Conservation (phyloP, 2,797 vertebrate species). For the Coregonus sp. region DNA sequence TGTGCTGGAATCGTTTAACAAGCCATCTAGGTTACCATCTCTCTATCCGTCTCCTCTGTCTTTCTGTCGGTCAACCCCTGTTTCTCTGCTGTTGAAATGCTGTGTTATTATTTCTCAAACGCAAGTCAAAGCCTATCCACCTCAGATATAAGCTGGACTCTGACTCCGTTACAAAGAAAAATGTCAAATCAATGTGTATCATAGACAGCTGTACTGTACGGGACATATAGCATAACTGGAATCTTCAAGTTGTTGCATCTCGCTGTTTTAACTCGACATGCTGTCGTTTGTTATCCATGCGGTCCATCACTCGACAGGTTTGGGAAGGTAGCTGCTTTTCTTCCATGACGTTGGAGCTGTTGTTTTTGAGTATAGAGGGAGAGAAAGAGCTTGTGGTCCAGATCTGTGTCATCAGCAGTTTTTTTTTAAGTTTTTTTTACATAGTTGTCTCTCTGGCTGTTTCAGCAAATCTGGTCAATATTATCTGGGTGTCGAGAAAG, state of each 20-base stretch:
- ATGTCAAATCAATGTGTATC: neutral
- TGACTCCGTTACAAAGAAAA: neutral
- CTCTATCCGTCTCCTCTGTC: constrained; percentile 39
- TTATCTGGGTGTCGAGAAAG: neutral
- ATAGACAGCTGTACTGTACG: constrained; percentile 16
- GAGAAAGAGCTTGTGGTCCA: neutral
- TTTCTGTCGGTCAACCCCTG: constrained; percentile 14
- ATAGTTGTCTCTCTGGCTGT: neutral
- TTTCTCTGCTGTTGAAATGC: neutral
- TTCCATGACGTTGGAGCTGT: neutral
- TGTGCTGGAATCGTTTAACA: constrained; percentile 42
- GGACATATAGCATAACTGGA: neutral
- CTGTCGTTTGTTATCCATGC: neutral
- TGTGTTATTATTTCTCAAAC: constrained; percentile 28
- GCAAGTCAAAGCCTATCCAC: constrained; percentile 60
- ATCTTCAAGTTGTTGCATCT: neutral
- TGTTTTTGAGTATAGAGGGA: neutral
- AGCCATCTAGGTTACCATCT: constrained; percentile 54
- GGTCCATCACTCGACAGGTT: neutral
- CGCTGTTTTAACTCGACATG: neutral
- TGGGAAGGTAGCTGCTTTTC: neutral
- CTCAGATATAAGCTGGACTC: constrained; percentile 32
- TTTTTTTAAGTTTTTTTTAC: neutral
- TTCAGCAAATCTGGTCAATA: neutral
- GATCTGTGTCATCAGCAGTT: neutral